Percentiles rank a stretch among this genome's conserved stretches.
Conservation (phyloP, 2,113 vertebrate genomes). For the Cheilinus undulatus region DNA sequence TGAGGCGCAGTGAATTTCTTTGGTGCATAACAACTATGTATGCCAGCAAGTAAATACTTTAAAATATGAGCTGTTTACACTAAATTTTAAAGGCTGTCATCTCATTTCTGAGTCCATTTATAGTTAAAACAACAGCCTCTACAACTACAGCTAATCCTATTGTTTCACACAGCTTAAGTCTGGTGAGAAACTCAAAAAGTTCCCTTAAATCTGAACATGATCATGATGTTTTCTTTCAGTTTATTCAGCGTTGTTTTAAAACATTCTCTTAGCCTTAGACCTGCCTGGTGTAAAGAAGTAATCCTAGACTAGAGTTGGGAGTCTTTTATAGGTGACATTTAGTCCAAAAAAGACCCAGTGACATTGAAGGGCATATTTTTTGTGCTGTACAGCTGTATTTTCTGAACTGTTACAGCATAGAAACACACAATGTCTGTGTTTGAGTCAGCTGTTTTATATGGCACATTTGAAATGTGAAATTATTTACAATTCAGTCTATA, state of each 20-base stretch:
- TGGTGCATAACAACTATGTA: conserved; percentile 50
- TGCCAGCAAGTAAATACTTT: conserved; percentile 3
- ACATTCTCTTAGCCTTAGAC: too few species aligned
- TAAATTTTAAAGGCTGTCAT: neutral
- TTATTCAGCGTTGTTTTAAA: neutral
- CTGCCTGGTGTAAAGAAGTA: too few species aligned
- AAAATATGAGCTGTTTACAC: too few species aligned
- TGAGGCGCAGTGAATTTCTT: conserved; percentile 45
- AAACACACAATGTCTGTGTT: too few species aligned
- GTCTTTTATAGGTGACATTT: neutral
- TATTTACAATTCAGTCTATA: conserved; percentile 7
- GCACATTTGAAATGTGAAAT: neutral
- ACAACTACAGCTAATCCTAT: neutral
- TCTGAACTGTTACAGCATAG: too few species aligned
- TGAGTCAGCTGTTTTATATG: too few species aligned
- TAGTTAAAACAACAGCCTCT: neutral
- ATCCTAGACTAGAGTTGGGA: too few species aligned
- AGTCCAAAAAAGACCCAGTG: neutral
- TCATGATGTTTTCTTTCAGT: neutral
- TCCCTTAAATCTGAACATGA: neutral
- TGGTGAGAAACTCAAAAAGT: neutral
- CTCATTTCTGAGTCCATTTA: conserved; percentile 2
- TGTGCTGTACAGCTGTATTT: too few species aligned
- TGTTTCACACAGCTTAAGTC: neutral
- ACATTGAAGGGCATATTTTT: neutral